A percentile compares a stretch with the other conserved stretches of the same genome.
Evolutionary conservation across 2,888 invertebrate species (phyloP).

Genomic region (Cephonodes hylas): DNA sequence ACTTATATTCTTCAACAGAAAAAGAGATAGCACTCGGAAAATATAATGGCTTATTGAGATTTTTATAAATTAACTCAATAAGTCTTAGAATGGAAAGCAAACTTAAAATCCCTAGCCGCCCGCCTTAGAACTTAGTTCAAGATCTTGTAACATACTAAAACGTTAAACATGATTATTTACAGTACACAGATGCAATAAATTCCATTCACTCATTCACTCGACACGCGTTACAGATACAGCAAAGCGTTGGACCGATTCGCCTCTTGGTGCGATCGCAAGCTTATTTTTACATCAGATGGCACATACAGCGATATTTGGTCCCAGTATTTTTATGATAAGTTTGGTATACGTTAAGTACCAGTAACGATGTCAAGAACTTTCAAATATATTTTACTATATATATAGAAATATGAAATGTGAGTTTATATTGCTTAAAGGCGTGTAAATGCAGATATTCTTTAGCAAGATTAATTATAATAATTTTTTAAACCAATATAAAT

Average conservation of each 20-base stretch:
- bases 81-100: no score
- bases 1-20: no score
- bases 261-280: conserved; percentile 33
- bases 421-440: conserved; percentile 3
- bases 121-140: conserved; percentile 15
- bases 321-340: conserved; percentile 51
- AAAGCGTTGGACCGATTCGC: conserved; percentile 13
- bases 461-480: no score
- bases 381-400: conserved; percentile 1
- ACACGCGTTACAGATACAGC: conserved; percentile 17
- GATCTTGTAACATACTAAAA: conserved; percentile 29
- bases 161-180: conserved; percentile 36
- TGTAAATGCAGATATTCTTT: no score
- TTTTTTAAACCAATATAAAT: background rate
- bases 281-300: conserved; percentile 61
- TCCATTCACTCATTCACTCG: conserved; percentile 11
- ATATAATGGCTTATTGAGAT: no score
- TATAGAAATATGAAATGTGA: background rate
- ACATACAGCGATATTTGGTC: conserved; percentile 61
- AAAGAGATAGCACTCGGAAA: no score
- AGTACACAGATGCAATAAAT: conserved; percentile 19
- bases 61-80: no score
- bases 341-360: conserved; percentile 4
- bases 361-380: conserved; percentile 5
- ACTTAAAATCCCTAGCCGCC: no score